These are phyloP conservation scores for Xiphorhynchus erythropygius DNA, from an alignment of 2,797 vertebrate genomes.

Conservation along the genomic window DNA sequence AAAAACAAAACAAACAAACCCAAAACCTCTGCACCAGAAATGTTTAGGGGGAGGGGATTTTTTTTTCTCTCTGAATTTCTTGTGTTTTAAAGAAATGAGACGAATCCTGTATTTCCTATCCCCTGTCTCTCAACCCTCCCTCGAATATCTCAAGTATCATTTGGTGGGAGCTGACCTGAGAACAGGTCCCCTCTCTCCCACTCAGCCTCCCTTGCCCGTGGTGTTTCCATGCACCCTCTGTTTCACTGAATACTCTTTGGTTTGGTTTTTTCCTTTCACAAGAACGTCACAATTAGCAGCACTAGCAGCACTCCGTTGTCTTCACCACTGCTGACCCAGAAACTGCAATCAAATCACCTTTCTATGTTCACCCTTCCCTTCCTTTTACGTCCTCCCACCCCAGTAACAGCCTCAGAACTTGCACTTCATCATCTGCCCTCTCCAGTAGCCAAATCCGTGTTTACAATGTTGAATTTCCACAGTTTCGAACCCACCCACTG, in stretches of 20 bases:
- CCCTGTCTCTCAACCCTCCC: neutral
- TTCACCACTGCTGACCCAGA: slow-evolving; percentile 54
- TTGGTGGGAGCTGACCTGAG: slow-evolving; percentile 37
- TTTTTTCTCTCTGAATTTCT: slow-evolving; percentile 16
- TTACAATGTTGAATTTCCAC: neutral
- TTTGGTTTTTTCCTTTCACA: slow-evolving; percentile 79
- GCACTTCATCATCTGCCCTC: slow-evolving; percentile 31
- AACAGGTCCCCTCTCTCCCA: neutral
- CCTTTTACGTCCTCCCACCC: neutral
- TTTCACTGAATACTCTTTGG: slow-evolving; percentile 91
- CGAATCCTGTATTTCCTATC: slow-evolving; percentile 1
- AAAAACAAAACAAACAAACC: neutral
- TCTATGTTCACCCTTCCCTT: slow-evolving; percentile 12
- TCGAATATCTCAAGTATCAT: slow-evolving; percentile 54
- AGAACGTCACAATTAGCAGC: slow-evolving; percentile 84
- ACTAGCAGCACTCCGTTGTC: slow-evolving; percentile 81
- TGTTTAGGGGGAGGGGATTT: slow-evolving; percentile 54
- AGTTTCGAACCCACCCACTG: neutral
- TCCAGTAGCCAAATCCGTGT: neutral
- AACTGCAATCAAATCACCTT: slow-evolving; percentile 40
- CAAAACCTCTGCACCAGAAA: slow-evolving; percentile 78
- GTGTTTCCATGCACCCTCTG: slow-evolving; percentile 7
- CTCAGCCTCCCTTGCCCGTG: neutral
- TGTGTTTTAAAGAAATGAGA: slow-evolving; percentile 54
- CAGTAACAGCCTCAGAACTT: neutral